Percentiles rank a stretch among this genome's conserved stretches.
These are phyloP conservation scores for Charanyca ferruginea DNA, from an alignment of 2,888 invertebrate species.

Conservation along the genomic window DNA sequence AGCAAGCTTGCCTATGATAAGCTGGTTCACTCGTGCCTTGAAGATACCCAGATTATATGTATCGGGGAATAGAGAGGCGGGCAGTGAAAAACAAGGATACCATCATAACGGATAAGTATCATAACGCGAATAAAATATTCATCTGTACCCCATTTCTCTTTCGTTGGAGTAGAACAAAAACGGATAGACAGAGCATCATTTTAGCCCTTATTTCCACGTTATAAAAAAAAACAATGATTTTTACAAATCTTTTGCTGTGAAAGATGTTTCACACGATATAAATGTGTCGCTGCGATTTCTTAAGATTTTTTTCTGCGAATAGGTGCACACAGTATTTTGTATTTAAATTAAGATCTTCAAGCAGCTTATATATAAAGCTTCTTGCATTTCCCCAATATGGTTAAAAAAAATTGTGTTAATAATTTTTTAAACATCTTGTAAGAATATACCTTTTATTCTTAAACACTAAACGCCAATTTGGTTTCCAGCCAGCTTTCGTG, in stretches of 20 bases:
- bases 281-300: background rate
- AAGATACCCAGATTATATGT: too few species aligned
- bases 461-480: too few species aligned
- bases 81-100: constrained; percentile 25
- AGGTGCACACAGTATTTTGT: background rate
- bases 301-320: background rate
- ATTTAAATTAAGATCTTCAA: too few species aligned
- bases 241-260: constrained; percentile 60
- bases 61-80: too few species aligned
- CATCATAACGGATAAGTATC: constrained; percentile 24
- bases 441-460: too few species aligned
- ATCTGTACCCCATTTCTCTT: constrained; percentile 68
- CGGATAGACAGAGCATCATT: constrained; percentile 64
- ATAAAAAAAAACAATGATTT: constrained; percentile 81
- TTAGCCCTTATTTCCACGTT: constrained; percentile 75
- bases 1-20: too few species aligned
- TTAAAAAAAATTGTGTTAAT: too few species aligned
- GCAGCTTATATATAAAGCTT: too few species aligned
- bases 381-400: too few species aligned
- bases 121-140: constrained; percentile 69
- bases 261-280: constrained; percentile 45
- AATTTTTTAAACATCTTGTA: too few species aligned
- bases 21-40: too few species aligned
- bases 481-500: too few species aligned
- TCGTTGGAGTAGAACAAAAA: constrained; percentile 68